These are phyloP conservation scores for Panorpa germanica DNA, from an alignment of 2,888 invertebrate species.

Conservation along the genomic window DNA sequence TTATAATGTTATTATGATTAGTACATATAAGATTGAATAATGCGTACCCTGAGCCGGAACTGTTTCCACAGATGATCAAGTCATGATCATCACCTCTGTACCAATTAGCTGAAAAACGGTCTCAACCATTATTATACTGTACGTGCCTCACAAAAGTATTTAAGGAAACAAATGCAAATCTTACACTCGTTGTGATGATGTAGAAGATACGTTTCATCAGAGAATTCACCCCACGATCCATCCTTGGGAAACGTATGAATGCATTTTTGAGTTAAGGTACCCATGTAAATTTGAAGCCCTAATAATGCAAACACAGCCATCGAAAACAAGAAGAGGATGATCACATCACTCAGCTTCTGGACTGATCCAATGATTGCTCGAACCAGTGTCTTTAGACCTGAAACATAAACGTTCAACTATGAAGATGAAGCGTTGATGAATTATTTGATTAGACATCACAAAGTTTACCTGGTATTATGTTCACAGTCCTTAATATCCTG, in stretches of 20 bases:
- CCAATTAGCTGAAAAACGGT: conserved; percentile 34
- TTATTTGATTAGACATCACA: background rate
- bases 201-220: conserved; percentile 34
- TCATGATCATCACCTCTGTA: conserved; percentile 31
- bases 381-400: conserved; percentile 71
- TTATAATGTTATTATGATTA: conserved; percentile 2
- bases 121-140: too few relatives aligned
- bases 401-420: conserved; percentile 10
- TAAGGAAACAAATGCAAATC: background rate
- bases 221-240: conserved; percentile 39
- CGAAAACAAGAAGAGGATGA: conserved; percentile 67
- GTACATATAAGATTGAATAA: background rate
- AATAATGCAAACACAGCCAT: conserved; percentile 67
- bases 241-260: conserved; percentile 42
- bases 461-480: conserved; percentile 60
- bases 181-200: conserved; percentile 29
- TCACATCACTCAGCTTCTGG: conserved; percentile 67
- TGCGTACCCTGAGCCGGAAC: conserved; percentile 45
- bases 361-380: conserved; percentile 75
- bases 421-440: background rate
- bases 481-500: conserved; percentile 70
- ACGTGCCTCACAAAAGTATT: too few relatives aligned
- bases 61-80: conserved; percentile 44
- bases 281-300: conserved; percentile 71
- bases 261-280: conserved; percentile 59